Base-by-base conservation (phyloP, 2,113 vertebrate species). In the Acrocephalus kingi region DNA sequence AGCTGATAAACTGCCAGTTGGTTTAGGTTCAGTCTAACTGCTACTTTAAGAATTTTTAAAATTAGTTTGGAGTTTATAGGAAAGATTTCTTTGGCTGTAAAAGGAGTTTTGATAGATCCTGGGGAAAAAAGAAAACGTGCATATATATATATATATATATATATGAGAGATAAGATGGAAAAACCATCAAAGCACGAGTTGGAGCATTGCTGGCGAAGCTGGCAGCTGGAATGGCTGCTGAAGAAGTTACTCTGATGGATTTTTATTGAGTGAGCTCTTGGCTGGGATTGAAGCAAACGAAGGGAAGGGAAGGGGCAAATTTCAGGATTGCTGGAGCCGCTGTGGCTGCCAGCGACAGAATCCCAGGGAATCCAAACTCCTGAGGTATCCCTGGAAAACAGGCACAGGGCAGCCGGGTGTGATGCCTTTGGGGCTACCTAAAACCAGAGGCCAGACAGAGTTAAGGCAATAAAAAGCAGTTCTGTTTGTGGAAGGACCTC, bases 241-340 rank as follows among this genome's bases (percentile, higher is more conserved):
- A 45, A 52, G 28, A 18, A 52, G 49, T 45, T 19, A 4, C n/a
- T 20, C 49, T 58, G 69, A 20, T 39, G 71, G 55, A 4, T 45
- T 84, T 90, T 86, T 28, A 9, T 49, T 22, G 31, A 17, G 28
- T 10, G 64, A 83, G 62, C 8, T 61, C 80, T 81, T 71, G 88
- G 71, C 79, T 43, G 59, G 19, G 76, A 6, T 8, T 56, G 49
- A 11, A 69, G 45, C 54, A 52, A 87, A 61, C 15, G 16, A 9
- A 1, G 4, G 27, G 41, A 48, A 58, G 51, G 8, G 22, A 48
- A 64, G 35, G 48, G 0, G 23, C n/a, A n/a, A 72, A 28, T 4
- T 9, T 5, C 1, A 2, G 0, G 56, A 51, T 37, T 0, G 1
- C 35, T 7, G 22, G 56, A 67, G n/a, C 31, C 9, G 27, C 17